Conservation (phyloP, 2,888 invertebrate species). For the Tolmerus cingulatus region DNA sequence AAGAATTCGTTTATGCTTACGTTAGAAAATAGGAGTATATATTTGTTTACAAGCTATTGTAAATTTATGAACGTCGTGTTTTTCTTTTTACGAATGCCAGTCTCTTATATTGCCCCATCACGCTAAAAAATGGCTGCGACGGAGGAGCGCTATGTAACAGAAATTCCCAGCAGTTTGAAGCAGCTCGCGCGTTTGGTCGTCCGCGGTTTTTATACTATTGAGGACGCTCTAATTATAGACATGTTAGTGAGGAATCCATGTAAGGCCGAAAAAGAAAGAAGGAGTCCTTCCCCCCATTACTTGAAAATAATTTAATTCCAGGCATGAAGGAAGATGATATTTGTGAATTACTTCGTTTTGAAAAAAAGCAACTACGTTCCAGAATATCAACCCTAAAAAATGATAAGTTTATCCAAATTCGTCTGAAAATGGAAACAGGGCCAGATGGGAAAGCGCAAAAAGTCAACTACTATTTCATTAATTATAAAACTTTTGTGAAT, state of each 20-base stretch:
- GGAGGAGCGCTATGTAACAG: constrained; percentile 82
- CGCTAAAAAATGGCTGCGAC: constrained; percentile 60
- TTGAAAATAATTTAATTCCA: constrained; percentile 52
- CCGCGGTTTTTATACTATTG: constrained; percentile 91
- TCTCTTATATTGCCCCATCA: not conserved
- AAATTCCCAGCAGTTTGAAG: constrained; percentile 93
- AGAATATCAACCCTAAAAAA: constrained; percentile 85
- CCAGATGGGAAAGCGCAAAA: constrained; percentile 93
- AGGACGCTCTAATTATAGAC: constrained; percentile 93
- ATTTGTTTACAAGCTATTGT: too few species aligned
- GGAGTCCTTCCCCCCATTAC: not conserved
- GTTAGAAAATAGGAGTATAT: too few species aligned
- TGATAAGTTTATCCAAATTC: constrained; percentile 93
- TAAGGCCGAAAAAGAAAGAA: constrained; percentile 57
- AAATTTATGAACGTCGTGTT: too few species aligned
- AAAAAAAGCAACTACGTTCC: constrained; percentile 90
- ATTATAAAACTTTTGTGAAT: constrained; percentile 96
- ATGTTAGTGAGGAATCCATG: constrained; percentile 96
- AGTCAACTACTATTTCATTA: constrained; percentile 97
- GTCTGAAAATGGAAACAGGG: constrained; percentile 93
- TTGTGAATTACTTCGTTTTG: constrained; percentile 90
- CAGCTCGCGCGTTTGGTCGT: constrained; percentile 90
- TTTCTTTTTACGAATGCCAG: not conserved
- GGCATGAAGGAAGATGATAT: constrained; percentile 90
- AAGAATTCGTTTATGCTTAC: too few species aligned